These are phyloP conservation scores for Pseudorasbora parva DNA, from an alignment of 2,113 vertebrate species.

Conservation along the genomic window DNA sequence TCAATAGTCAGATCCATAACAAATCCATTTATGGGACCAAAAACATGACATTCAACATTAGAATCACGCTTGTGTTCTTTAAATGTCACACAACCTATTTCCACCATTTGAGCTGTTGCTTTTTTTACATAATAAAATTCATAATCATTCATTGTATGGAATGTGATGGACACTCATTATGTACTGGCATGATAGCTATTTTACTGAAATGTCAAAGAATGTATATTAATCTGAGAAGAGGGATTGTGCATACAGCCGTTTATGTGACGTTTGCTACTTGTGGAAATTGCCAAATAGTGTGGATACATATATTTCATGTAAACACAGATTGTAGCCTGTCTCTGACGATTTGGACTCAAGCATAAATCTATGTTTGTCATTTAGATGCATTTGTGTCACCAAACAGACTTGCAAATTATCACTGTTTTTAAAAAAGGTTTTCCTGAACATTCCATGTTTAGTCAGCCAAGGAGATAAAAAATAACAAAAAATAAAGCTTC, in stretches of 20 bases:
- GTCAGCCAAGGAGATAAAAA: too few species aligned
- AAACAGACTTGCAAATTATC: background rate
- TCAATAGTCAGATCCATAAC: constrained; percentile 10
- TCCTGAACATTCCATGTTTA: background rate
- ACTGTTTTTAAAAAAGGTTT: background rate
- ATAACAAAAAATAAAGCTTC: too few species aligned
- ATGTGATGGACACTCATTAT: background rate
- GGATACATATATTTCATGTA: constrained; percentile 9
- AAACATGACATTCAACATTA: constrained; percentile 26
- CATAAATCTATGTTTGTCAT: background rate
- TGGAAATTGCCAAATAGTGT: background rate
- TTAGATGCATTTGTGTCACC: background rate
- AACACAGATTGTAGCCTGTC: background rate
- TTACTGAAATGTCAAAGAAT: constrained; percentile 37
- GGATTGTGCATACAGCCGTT: too few species aligned
- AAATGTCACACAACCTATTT: constrained; percentile 35
- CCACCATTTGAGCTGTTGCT: background rate
- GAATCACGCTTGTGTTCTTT: constrained; percentile 12
- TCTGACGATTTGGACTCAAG: background rate
- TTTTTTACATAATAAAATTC: constrained; percentile 1
- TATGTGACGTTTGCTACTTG: too few species aligned
- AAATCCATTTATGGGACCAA: background rate
- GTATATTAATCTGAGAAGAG: constrained; percentile 20
- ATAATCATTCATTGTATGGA: background rate
- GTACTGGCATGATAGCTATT: background rate